Conservation (phyloP, 92 coral and sea anemone genomes). For the Plumapathes pennacea region DNA sequence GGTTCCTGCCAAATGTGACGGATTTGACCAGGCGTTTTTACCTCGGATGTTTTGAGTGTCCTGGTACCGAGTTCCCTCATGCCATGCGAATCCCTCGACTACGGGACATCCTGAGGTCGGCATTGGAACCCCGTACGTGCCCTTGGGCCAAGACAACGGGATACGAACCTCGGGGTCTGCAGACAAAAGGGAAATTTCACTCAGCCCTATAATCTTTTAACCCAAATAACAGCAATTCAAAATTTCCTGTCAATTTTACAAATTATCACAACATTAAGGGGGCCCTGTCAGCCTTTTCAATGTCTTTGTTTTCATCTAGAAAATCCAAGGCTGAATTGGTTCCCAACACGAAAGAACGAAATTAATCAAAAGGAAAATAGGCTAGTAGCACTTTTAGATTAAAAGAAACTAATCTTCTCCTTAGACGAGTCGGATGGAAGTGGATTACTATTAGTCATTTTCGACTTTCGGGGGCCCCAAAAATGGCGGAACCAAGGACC, state of each 20-base stretch:
- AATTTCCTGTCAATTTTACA: background rate
- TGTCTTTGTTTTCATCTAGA: no score
- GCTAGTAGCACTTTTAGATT: no score
- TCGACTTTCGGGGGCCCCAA: no score
- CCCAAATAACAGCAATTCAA: background rate
- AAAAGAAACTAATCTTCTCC: no score
- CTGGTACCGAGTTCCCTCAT: constrained; percentile 36
- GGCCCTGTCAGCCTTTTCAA: no score
- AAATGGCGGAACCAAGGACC: no score
- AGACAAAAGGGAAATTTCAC: background rate
- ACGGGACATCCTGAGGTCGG: constrained; percentile 30
- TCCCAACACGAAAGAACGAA: no score
- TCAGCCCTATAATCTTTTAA: background rate
- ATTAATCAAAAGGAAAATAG: no score
- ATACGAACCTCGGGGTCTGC: constrained; percentile 16
- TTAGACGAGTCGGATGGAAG: no score
- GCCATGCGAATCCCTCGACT: constrained; percentile 32
- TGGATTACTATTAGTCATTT: no score
- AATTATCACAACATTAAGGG: no score
- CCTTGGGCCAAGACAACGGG: constrained; percentile 40
- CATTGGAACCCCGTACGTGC: constrained; percentile 52
- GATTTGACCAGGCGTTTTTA: constrained; percentile 8
- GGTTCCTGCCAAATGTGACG: constrained; percentile 11
- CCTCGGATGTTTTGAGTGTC: constrained; percentile 13
- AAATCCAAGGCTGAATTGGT: no score